Conservation (phyloP, 2,113 vertebrate genomes). For the Centropristis striata region DNA sequence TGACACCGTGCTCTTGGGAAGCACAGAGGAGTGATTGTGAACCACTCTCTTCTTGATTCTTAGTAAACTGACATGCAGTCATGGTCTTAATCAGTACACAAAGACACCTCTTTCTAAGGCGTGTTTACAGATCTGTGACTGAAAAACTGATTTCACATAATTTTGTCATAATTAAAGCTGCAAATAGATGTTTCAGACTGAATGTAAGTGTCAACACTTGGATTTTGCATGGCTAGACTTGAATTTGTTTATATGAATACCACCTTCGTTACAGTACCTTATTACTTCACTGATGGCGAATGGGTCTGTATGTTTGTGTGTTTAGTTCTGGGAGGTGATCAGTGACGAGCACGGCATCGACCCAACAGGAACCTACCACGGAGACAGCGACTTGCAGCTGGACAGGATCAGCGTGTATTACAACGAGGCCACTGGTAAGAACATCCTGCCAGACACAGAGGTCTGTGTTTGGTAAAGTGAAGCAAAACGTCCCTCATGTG, state of each 20-base stretch:
- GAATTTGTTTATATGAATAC: not conserved
- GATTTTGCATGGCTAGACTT: not conserved
- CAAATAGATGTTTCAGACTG: not conserved
- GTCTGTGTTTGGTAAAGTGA: not conserved
- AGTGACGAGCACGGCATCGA: conserved; percentile 89
- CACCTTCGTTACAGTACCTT: rapidly evolving
- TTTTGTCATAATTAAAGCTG: rapidly evolving
- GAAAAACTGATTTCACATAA: not conserved
- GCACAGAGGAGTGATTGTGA: not conserved
- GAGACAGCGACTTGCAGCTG: conserved; percentile 86
- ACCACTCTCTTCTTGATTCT: conserved; percentile 4
- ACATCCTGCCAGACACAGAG: not conserved
- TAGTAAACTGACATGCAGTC: not conserved
- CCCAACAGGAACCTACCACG: conserved; percentile 89
- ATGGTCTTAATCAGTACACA: not conserved
- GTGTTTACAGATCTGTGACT: not conserved
- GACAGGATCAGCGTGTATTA: conserved; percentile 91
- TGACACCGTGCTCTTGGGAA: not conserved
- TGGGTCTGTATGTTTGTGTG: not conserved
- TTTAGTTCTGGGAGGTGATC: conserved; percentile 86
- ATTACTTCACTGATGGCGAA: rapidly evolving
- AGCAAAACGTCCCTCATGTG: conserved; percentile 6
- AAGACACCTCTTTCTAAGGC: conserved; percentile 9
- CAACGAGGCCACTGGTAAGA: conserved; percentile 89
- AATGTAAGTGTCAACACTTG: not conserved